phyloP scores from a whole-genome alignment of 2,113 vertebrate genomes.

The Odontophorus gujanensis region DNA sequence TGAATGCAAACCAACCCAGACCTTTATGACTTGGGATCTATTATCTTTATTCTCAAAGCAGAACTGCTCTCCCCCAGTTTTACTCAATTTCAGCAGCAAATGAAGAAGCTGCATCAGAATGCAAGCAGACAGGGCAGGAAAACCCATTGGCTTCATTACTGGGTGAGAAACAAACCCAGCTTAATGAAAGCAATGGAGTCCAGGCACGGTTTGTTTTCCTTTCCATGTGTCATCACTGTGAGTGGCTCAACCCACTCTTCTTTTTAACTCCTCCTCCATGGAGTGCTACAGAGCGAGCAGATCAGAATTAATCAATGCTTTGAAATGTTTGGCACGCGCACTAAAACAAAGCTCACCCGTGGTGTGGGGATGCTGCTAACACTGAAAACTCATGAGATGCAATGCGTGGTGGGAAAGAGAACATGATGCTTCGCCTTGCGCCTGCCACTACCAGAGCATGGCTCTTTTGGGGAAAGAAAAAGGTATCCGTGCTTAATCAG shows the following conservation, averaged over 20 bases:
- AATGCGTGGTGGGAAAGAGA: not conserved
- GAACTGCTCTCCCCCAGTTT: not conserved
- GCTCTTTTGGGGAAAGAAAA: not conserved
- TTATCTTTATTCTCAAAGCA: not conserved
- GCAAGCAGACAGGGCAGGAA: not conserved
- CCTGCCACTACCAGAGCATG: not conserved
- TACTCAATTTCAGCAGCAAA: not conserved
- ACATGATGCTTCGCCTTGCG: not conserved
- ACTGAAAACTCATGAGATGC: not conserved
- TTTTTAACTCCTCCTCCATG: not conserved
- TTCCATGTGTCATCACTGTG: not conserved
- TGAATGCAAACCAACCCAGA: not conserved
- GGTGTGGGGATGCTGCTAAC: not conserved
- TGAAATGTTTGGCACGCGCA: not conserved
- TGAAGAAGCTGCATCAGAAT: not conserved
- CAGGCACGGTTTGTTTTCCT: not conserved
- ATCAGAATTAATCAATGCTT: not conserved
- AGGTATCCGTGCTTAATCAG: not conserved
- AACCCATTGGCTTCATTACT: not conserved
- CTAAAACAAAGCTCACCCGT: not conserved
- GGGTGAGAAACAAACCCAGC: not conserved
- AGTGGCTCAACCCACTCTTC: not conserved
- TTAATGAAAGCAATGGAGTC: not conserved
- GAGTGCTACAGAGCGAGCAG: not conserved
- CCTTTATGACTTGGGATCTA: rapidly evolving